Evolutionary conservation across 2,113 vertebrate genomes (phyloP), one percentile per base, ranked within the genome.

Genomic region (Xiphophorus couchianus): DNA sequence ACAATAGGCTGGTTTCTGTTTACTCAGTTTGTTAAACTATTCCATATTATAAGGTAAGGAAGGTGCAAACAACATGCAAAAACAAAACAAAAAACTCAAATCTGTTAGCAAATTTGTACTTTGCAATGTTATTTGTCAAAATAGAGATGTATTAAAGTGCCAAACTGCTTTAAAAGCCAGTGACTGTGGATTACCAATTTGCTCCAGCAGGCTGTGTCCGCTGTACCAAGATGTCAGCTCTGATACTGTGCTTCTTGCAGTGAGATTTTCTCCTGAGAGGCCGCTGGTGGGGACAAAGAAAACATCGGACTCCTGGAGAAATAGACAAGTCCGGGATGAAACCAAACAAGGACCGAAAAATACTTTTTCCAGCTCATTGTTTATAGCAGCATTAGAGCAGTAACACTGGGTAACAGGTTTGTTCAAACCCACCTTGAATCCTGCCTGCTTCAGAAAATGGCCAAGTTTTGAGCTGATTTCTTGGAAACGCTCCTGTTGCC

Each of bases 371-470:
- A 28, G 58, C 30, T 30, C 28, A 66, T 39, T 27, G 17, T 54
- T 22, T n/a, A n/a, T 58, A 58, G 25, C 51, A 58, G 2, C 51
- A 62, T 30, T 29, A 1, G 5, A 30, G 28, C 11, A 31, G 29
- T 22, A n/a, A 58, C 9, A 11, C 39, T 3, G 22, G 19, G 0
- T 58, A 7, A 1, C 7, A 29, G 25, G 22, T 4, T 71, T n/a
- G 0, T 33, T 42, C 25, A 19, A 33, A 51, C 82, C 88, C 94
- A 98, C 98, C 97, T 99, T 99, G 92, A 99, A 99, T 76, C 98
- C 98, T 73, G 98, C 98, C 94, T 98, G 98, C 82, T 97, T 99
- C 85, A 99, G 95, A 90, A 99, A 99, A 25, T 98, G 96, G 3
- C 97, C 95, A 1, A 99, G 97, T 91, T 99, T 99, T 80, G 89